Evolutionary conservation across 2,113 vertebrate genomes (phyloP), one percentile per base, ranked within the genome.

Genomic region (Axis porcinus): DNA sequence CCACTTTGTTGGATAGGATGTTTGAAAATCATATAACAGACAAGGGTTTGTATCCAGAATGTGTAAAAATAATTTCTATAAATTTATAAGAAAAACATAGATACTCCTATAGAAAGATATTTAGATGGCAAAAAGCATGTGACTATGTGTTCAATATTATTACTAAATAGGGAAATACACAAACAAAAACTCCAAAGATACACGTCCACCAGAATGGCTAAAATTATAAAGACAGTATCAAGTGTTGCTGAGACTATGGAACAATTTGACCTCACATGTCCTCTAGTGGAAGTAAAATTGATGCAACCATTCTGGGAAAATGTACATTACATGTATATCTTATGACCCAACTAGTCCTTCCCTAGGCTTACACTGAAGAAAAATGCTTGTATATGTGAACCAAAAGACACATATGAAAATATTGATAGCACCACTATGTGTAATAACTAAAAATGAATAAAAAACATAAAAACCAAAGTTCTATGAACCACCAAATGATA

Each of bases 11-110:
- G 17, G 5, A 86, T 27, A 58, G 19, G 21, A 33, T 43, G 23
- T 67, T 7, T 50, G 50, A 86, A 91, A 87, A 30, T 36, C 28
- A 87, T n/a, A 47, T 21, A 40, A 70, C 1, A 43, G 25, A 58
- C 25, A 79, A 88, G 33, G 19, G 7, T 62, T 81, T 88, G 7
- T 89, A 74, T 45, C 3, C 21, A 78, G n/a, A 67, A 76, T 57
- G 28, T 7, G 8, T 40, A 89, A 86, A 95, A 91, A 84, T 62
- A 84, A 62, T 88, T 70, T 97, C 40, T 33, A 81, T 6, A 86
- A 92, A 45, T 88, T 27, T 84, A 9, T 74, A 85, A 96, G 47
- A 95, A 91, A 94, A 97, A 94, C 79, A 79, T 13, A 74, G 83
- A 88, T 10, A 86, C 81, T 47, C 14, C 43, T 76, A 83, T 33